Percentiles rank a stretch among this genome's conserved stretches.
Conservation (phyloP, 2,888 invertebrate species). For the Chironomus tentans region DNA sequence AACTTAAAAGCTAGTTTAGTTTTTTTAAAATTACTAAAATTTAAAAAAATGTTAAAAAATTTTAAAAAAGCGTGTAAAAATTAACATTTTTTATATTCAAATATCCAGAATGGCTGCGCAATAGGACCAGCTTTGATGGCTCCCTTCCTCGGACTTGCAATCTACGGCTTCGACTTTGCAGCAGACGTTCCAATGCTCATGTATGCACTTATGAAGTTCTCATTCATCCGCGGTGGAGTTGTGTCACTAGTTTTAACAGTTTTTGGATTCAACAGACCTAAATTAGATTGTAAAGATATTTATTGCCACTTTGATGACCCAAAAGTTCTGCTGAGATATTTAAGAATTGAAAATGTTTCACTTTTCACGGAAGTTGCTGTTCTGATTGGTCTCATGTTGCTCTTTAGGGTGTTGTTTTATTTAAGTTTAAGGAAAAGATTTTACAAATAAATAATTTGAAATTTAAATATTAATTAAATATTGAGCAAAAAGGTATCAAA, state of each 20-base stretch:
- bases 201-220: constrained; percentile 54
- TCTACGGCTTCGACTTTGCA: constrained; percentile 63
- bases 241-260: constrained; percentile 53
- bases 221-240: constrained; percentile 56
- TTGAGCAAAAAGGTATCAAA: too few species aligned
- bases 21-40: too few species aligned
- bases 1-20: too few species aligned
- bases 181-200: constrained; percentile 51
- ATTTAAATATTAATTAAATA: too few species aligned
- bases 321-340: constrained; percentile 49
- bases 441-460: constrained; percentile 6
- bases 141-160: constrained; percentile 56
- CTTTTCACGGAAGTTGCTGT: constrained; percentile 49
- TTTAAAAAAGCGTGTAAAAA: too few species aligned
- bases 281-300: constrained; percentile 49
- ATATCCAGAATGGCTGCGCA: constrained; percentile 55
- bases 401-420: constrained; percentile 50
- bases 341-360: constrained; percentile 50
- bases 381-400: constrained; percentile 46
- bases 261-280: constrained; percentile 52
- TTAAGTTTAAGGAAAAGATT: constrained; percentile 45
- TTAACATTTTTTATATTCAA: constrained; percentile 14
- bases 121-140: constrained; percentile 57
- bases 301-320: constrained; percentile 61
- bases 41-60: too few species aligned